Percentiles rank a stretch among this genome's conserved stretches.
Conservation (phyloP, 2,113 vertebrate species). For the Amphiprion ocellaris region DNA sequence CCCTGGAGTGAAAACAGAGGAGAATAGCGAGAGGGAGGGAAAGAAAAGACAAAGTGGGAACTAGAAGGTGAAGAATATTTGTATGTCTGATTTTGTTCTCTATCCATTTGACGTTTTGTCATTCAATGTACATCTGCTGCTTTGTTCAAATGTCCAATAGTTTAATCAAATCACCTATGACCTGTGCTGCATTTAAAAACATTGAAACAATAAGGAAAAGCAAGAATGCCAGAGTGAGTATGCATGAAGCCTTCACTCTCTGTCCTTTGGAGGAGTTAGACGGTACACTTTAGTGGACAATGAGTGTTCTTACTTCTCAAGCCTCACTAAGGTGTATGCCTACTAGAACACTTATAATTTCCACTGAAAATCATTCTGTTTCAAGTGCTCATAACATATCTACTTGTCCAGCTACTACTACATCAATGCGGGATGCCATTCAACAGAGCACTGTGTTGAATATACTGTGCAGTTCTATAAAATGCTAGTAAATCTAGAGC, state of each 20-base stretch:
- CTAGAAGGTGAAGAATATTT: conserved; percentile 9
- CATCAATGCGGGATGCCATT: conserved; percentile 35
- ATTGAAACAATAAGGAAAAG: not conserved
- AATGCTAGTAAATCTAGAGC: not conserved
- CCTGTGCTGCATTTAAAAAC: not conserved
- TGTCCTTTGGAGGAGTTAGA: not conserved
- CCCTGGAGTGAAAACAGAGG: conserved; percentile 79
- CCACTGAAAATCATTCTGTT: conserved; percentile 26
- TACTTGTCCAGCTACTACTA: conserved; percentile 7
- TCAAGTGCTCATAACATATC: conserved; percentile 25
- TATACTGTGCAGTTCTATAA: not conserved
- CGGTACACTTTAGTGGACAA: not conserved
- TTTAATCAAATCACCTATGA: conserved; percentile 1
- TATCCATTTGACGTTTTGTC: not conserved
- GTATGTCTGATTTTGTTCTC: not conserved
- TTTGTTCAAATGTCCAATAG: not conserved
- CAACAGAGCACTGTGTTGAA: conserved; percentile 4
- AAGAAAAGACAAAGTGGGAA: conserved; percentile 8
- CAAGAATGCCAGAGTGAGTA: not conserved
- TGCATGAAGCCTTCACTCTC: not conserved
- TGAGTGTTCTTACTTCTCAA: conserved; percentile 4
- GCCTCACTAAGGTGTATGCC: not conserved
- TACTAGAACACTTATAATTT: conserved; percentile 31
- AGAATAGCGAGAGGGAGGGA: no score
- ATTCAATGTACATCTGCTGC: not conserved